Evolutionary conservation across 2,888 invertebrate genomes (phyloP).

Genomic region (Meganola albula): DNA sequence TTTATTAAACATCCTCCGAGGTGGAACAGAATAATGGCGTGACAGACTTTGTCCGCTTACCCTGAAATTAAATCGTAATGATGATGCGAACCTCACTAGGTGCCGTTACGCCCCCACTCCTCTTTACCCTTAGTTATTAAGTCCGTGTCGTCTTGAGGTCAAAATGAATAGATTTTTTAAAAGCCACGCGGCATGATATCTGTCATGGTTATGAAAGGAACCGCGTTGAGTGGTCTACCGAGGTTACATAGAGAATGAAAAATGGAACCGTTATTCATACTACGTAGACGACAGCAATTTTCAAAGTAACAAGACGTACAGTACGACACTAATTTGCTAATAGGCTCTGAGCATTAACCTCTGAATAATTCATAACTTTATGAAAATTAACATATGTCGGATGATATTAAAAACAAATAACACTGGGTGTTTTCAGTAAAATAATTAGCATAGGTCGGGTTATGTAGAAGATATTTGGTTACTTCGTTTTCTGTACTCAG

Average conservation of each 20-base stretch:
- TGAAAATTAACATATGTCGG: too few relatives aligned
- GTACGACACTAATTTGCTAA: slow-evolving; percentile 32
- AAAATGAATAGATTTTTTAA: slow-evolving; percentile 71
- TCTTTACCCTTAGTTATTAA: slow-evolving; percentile 58
- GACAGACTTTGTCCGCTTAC: slow-evolving; percentile 70
- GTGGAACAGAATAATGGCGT: slow-evolving; percentile 72
- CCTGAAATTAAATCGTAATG: slow-evolving; percentile 74
- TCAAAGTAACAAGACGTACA: slow-evolving; percentile 22
- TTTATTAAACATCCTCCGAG: slow-evolving; percentile 74
- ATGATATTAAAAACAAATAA: too few relatives aligned
- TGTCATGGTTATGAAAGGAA: slow-evolving; percentile 68
- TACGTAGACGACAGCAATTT: slow-evolving; percentile 18
- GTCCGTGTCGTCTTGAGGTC: slow-evolving; percentile 67
- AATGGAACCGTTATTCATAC: slow-evolving; percentile 24
- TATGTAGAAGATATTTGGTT: too few relatives aligned
- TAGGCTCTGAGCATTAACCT: slow-evolving; percentile 25
- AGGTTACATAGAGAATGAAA: slow-evolving; percentile 35
- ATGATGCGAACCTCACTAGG: slow-evolving; percentile 65
- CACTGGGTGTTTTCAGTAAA: too few relatives aligned
- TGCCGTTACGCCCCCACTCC: slow-evolving; percentile 47
- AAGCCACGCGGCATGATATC: slow-evolving; percentile 57
- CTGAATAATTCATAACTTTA: too few relatives aligned
- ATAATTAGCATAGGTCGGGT: too few relatives aligned
- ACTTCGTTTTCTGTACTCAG: too few relatives aligned
- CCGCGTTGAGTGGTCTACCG: slow-evolving; percentile 51